Conservation (phyloP, 53 echinoderm and acorn worm genomes). For the Holothuria scabra region DNA sequence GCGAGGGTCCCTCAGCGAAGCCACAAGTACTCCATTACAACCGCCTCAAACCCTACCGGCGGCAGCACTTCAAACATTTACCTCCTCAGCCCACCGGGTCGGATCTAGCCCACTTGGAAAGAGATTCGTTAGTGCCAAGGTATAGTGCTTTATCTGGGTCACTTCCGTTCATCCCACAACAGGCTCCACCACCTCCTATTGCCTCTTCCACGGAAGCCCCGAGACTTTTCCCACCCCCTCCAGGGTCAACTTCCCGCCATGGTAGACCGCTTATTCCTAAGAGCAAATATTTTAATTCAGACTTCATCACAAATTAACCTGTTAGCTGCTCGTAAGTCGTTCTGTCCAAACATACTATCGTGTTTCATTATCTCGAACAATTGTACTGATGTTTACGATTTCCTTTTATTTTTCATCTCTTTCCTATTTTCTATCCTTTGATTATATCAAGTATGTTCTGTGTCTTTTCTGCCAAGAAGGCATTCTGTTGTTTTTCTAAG, state of each 20-base stretch:
- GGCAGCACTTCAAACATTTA: not conserved
- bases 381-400: not conserved
- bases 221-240: not conserved
- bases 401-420: no score
- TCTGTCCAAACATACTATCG: not conserved
- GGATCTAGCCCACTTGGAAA: no score
- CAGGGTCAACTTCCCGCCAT: conserved; percentile 6
- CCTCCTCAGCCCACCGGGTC: no score
- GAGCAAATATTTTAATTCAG: not conserved
- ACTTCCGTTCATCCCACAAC: not conserved
- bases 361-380: not conserved
- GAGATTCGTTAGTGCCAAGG: no score
- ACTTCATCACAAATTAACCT: not conserved
- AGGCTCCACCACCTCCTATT: not conserved
- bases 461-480: no score
- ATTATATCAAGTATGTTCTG: no score
- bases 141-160: no score
- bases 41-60: conserved; percentile 46
- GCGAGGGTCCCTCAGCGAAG: not conserved
- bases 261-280: not conserved
- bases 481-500: no score
- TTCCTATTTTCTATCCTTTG: no score
- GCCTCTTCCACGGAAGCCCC: not conserved
- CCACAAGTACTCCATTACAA: conserved; percentile 57
- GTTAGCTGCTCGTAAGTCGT: not conserved